Evolutionary conservation across 1,140 invertebrate genomes (phyloP).

Genomic region (Drosophila navojoa): DNA sequence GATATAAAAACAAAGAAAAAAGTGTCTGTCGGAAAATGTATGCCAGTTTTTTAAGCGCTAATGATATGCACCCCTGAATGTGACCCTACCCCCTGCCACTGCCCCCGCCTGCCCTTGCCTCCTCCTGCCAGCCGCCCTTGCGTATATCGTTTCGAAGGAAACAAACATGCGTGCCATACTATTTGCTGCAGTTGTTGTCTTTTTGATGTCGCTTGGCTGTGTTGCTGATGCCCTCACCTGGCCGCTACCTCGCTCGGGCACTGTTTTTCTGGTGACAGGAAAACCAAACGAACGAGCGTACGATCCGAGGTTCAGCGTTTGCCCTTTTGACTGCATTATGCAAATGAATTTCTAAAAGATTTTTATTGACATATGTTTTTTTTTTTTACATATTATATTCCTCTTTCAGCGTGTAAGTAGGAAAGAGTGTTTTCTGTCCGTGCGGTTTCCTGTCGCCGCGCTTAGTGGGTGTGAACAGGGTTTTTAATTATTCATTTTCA

Average conservation of each 20-base stretch:
- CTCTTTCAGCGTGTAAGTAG: conserved; percentile 3
- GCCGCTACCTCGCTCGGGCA: conserved; percentile 19
- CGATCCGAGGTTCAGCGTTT: conserved; percentile 38
- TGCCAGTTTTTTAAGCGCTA: conserved; percentile 60
- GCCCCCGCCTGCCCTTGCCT: neutral
- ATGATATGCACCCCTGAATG: conserved; percentile 76
- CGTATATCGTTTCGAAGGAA: conserved; percentile 70
- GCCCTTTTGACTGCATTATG: conserved; percentile 82
- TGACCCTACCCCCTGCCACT: conserved; percentile 22
- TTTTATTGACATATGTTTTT: conserved; percentile 82
- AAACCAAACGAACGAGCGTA: conserved; percentile 24
- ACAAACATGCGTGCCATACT: conserved; percentile 69
- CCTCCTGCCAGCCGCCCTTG: conserved; percentile 24
- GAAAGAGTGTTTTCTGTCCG: conserved; percentile 21
- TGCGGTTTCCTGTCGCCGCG: conserved; percentile 67
- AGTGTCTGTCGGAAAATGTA: conserved; percentile 79
- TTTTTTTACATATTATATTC: conserved; percentile 46
- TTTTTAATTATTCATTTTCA: conserved; percentile 58
- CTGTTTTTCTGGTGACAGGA: conserved; percentile 42
- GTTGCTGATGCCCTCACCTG: conserved; percentile 52
- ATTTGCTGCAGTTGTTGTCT: conserved; percentile 52
- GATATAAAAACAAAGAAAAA: conserved; percentile 41
- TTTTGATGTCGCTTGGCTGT: conserved; percentile 65
- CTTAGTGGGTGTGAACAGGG: conserved; percentile 77
- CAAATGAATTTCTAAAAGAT: conserved; percentile 70